Percentiles rank a stretch among this genome's conserved stretches.
These are phyloP conservation scores for Carterocephalus palaemon DNA, from an alignment of 2,888 invertebrate species.

Conservation along the genomic window DNA sequence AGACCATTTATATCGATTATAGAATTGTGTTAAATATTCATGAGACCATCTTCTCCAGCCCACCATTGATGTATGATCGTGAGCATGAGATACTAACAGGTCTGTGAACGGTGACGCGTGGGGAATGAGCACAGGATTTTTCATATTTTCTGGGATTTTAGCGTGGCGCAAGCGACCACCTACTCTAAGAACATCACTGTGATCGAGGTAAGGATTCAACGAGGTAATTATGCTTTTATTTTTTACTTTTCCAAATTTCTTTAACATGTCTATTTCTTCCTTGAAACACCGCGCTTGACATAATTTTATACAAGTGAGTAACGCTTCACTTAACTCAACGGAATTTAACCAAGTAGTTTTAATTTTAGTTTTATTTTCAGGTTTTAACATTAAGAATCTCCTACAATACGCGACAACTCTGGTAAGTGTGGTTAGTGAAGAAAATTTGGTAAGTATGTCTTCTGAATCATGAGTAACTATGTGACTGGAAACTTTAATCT, in stretches of 20 bases:
- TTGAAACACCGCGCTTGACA: conserved; percentile 11
- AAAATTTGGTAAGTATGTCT: conserved; percentile 24
- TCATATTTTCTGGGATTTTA: conserved; percentile 16
- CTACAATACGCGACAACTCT: conserved; percentile 27
- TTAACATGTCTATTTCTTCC: conserved; percentile 7
- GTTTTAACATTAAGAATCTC: conserved; percentile 23
- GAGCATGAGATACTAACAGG: conserved; percentile 1
- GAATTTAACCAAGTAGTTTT: neutral
- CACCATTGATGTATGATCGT: neutral
- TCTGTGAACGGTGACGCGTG: conserved; percentile 15
- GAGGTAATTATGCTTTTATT: conserved; percentile 25
- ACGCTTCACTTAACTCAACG: neutral
- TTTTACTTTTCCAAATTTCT: conserved; percentile 1
- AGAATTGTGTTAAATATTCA: conserved; percentile 16
- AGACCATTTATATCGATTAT: conserved; percentile 16
- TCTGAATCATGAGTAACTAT: neutral
- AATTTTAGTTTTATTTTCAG: conserved; percentile 1
- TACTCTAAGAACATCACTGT: conserved; percentile 29
- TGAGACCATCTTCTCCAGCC: conserved; percentile 12
- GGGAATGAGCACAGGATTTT: conserved; percentile 23
- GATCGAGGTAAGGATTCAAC: conserved; percentile 30
- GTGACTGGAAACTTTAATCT: neutral
- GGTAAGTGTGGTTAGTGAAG: conserved; percentile 20
- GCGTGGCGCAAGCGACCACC: conserved; percentile 30
- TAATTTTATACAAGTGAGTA: conserved; percentile 12